Base-by-base conservation (phyloP, 2,888 invertebrate species). In the Cataglyphis altisquamis region DNA sequence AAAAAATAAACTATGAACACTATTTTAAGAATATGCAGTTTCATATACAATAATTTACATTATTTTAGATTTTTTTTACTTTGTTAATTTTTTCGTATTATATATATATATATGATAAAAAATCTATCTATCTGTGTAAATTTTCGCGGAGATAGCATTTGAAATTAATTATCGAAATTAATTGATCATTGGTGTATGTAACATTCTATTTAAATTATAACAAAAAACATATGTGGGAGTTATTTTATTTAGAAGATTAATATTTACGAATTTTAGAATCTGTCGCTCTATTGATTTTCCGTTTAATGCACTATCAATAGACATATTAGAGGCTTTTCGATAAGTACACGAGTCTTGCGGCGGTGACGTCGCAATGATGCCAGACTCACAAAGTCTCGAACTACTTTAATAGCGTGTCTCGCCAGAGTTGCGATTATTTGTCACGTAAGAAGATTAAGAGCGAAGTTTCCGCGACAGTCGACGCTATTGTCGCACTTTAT, bases 361-460 rank as follows among this genome's bases (percentile, higher is more conserved):
- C 67, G 32, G 25, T 41, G 68, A 67, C 41, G 57, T 45, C 41
- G 68, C 67, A 3, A 9, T 29, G 57, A 25, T 41, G 70, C 29
- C 45, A 60, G 72, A 45, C 41, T 78, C 60, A 15, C 60, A 60
- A 72, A 80, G 78, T 80, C 72, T 62, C 12, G 12, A 80, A 80
- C 78, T 60, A 80, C 72, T 80, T 80, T 72, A 72, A 80, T 60
- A 70, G 78, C 60, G 70, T 57, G 60, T 80, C 72, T 80, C 72
- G 73, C 45, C 60, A 25, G 72, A 72, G 73, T 57, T 48, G 72
- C 70, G 72, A 80, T 80, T 80, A 80, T 80, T 80, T 80, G 78
- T 80, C 78, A 36, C 78, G 72, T 80, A 80, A 80, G 78, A 72
- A 80, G 78, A 80, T 80, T 80, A 80, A 80, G 60, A 72, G 78